These are phyloP conservation scores for Ypsolopha scabrella DNA, from an alignment of 2,888 invertebrate species.

Conservation along the genomic window DNA sequence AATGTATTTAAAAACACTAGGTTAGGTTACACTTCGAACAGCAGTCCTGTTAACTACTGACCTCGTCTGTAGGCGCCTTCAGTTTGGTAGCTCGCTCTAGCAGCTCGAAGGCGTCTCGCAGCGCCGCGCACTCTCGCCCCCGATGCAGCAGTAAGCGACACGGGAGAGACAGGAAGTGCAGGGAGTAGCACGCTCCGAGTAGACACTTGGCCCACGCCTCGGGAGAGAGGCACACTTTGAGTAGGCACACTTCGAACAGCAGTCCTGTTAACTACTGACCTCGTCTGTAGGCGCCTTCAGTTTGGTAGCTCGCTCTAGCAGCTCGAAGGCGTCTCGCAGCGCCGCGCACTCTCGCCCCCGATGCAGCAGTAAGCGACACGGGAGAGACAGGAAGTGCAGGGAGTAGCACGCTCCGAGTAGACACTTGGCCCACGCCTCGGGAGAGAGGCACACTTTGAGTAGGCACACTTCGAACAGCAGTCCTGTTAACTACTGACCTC, in stretches of 20 bases:
- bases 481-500: conserved; percentile 70
- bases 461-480: no score
- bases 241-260: no score
- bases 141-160: not conserved
- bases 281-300: conserved; percentile 89
- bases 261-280: no score
- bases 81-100: conserved; percentile 83
- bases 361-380: conserved; percentile 12
- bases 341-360: conserved; percentile 76
- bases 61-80: conserved; percentile 89
- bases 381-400: conserved; percentile 80
- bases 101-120: conserved; percentile 82
- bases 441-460: conserved; percentile 73
- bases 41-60: no score
- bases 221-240: conserved; percentile 75
- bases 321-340: conserved; percentile 80
- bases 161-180: conserved; percentile 80
- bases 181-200: conserved; percentile 88
- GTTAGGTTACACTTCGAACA: no score
- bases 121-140: conserved; percentile 75
- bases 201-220: conserved; percentile 94
- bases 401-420: conserved; percentile 90
- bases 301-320: conserved; percentile 83
- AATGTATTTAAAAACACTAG: no score
- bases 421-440: conserved; percentile 94